Percentiles rank a stretch among this genome's conserved stretches.
Conservation (phyloP, 2,888 invertebrate species). For the Malthinus seriepunctatus region DNA sequence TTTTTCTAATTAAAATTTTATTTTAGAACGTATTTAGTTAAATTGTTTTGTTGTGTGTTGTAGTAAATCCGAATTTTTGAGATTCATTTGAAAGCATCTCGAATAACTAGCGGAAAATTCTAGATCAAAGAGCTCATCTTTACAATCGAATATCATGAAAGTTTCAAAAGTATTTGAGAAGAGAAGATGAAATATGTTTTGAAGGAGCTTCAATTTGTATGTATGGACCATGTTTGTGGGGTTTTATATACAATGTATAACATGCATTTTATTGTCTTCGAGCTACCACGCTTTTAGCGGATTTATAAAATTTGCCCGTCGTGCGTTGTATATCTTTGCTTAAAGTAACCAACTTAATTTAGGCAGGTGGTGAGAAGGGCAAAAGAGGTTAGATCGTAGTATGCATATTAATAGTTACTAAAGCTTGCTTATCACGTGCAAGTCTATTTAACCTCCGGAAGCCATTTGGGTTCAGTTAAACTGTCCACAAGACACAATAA, state of each 20-base stretch:
- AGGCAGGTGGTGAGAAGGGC: conserved; percentile 25
- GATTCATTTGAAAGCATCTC: conserved; percentile 14
- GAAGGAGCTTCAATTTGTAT: conserved; percentile 18
- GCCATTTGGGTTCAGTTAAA: conserved; percentile 36
- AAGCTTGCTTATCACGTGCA: conserved; percentile 33
- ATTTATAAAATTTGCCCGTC: conserved; percentile 12
- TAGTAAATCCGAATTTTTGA: background rate
- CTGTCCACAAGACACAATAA: conserved; percentile 14
- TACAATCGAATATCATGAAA: conserved; percentile 21
- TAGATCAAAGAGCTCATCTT: conserved; percentile 12
- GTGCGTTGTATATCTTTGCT: conserved; percentile 9
- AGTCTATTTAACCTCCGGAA: conserved; percentile 34
- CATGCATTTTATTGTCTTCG: conserved; percentile 15
- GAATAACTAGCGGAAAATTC: conserved; percentile 12
- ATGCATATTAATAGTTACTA: conserved; percentile 35
- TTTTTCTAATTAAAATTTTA: too few species aligned
- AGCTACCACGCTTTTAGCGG: conserved; percentile 1
- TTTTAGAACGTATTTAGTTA: too few species aligned
- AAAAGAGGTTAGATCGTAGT: conserved; percentile 29
- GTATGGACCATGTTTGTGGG: conserved; percentile 14
- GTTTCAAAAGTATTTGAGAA: conserved; percentile 19
- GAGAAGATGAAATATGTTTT: conserved; percentile 18
- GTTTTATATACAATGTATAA: conserved; percentile 13
- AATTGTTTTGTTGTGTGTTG: too few species aligned
- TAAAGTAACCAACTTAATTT: conserved; percentile 26